Base-by-base conservation (phyloP, 2,797 vertebrate species). In the Labroides dimidiatus region DNA sequence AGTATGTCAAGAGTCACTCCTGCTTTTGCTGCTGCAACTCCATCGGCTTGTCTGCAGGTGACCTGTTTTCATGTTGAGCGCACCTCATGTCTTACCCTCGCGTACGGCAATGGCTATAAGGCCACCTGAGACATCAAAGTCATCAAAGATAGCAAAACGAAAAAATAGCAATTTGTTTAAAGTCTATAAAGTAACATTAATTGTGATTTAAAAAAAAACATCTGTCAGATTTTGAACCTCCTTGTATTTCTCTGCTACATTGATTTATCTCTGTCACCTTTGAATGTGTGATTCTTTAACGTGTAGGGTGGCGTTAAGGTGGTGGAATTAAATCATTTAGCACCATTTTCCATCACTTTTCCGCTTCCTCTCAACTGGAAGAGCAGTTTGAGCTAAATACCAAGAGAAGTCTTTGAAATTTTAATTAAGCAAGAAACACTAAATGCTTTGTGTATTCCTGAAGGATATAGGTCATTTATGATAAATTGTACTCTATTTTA, bases 401-500 rank as follows among this genome's bases (percentile, higher is more conserved):
- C 8, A 10, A 17, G 16, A 9, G 10, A 24, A 51, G 27, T 27
- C 49, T 51, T 17, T 51, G 24, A 51, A 17, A 51, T 51, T 20
- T 51, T 30, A 51, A 51, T 51, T 30, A 30, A 51, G 23, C 49
- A 30, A 51, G 47, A 15, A 51, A n/a, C 24, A 51, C 12, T 33
- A 54, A 13, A 49, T 17, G 7, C 24, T 50, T 3, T 49, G n/a
- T 69, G 53, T 52, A 20, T 36, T 58, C 19, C 48, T 11, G 4
- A 24, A 53, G 24, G 9, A 56, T 17, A 6, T 19, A 33, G 43
- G 21, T 23, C 6, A 42, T 61, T 50, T 47, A 19, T 60, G 11
- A 53, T 58, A 10, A 24, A 54, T 53, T 13, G 19, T 33, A 21
- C 48, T 56, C 44, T 47, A 42, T 52, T 72, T 59, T 21, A 3